Base-by-base conservation (phyloP, 2,888 invertebrate genomes). In the Drosophila melanosoma region DNA sequence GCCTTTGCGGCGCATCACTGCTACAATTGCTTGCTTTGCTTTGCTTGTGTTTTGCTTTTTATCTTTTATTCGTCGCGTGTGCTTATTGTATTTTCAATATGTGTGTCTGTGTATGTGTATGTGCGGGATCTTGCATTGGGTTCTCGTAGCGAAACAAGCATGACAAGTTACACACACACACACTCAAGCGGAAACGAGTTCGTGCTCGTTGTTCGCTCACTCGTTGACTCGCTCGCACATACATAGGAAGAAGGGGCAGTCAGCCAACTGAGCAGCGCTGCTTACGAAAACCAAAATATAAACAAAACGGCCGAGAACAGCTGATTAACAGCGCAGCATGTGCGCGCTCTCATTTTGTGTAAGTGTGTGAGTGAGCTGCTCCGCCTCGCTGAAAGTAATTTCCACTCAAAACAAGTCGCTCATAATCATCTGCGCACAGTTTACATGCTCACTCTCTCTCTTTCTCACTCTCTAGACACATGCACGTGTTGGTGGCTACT, bases 251-350 rank as follows among this genome's bases (percentile, higher is more conserved):
- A 77, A 73, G 87, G 73, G 87, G 87, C 76, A 75, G 59, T 54
- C 69, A 82, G 72, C 60, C 62, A 80, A 72, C 74, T 61, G 56
- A 56, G 63, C 65, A 63, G 63, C 65, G 57, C 81, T 77, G 77
- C 86, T 86, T 83, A 78, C 83, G 87, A 89, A 87, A 79, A 90
- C 60, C 87, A 89, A 91, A 90, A 90, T 82, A 91, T 90, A 90
- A 90, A 90, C 90, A 90, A 90, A 85, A 91, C 87, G 59, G 77
- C 62, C 67, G 70, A 81, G 81, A 90, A 90, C 90, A 90, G 90
- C 90, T 90, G 90, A 91, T 91, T 82, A 80, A 61, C 68, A 81
- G 56, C 72, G 32, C 74, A 89, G 90, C 85, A 81, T 81, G 82
- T 77, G 79, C 79, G 73, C 77, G 62, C 67, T 73, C 69, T 73